A percentile compares a stretch with the other conserved stretches of the same genome.
Evolutionary conservation across 2,113 vertebrate genomes (phyloP).

Genomic region (Natator depressus): DNA sequence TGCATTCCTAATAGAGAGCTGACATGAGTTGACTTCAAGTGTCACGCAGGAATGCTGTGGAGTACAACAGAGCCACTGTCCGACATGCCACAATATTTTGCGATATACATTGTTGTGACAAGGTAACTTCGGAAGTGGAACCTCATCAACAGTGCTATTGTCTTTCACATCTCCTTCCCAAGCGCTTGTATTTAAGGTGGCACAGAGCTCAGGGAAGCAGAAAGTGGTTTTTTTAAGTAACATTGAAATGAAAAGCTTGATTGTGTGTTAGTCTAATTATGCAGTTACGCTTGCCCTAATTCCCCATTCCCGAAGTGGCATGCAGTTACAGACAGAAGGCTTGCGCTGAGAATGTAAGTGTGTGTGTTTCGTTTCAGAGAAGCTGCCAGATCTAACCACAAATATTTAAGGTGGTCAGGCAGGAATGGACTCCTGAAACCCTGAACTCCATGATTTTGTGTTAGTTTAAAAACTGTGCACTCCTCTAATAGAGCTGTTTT

Average conservation of each 20-base stretch:
- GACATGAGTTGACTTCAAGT: background rate
- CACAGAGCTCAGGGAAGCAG: slow-evolving; percentile 9
- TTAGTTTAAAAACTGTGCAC: slow-evolving; percentile 57
- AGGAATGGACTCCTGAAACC: slow-evolving; percentile 81
- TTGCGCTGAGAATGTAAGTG: slow-evolving; percentile 73
- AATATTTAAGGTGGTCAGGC: slow-evolving; percentile 90
- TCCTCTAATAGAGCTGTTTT: slow-evolving; percentile 62
- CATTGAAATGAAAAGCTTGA: slow-evolving; percentile 78
- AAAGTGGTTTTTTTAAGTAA: slow-evolving; percentile 49
- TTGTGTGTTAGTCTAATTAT: slow-evolving; percentile 78
- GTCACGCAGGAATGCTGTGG: background rate
- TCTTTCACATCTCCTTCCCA: slow-evolving; percentile 19
- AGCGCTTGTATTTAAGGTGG: slow-evolving; percentile 32
- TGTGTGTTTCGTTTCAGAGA: slow-evolving; percentile 80
- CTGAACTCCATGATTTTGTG: slow-evolving; percentile 54
- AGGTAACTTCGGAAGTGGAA: background rate
- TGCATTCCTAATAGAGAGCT: background rate
- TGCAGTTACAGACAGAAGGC: slow-evolving; percentile 78
- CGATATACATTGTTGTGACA: background rate
- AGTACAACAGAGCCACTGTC: background rate
- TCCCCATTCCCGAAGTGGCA: slow-evolving; percentile 76
- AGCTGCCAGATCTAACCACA: slow-evolving; percentile 89
- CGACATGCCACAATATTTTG: background rate
- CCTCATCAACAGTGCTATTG: slow-evolving; percentile 2
- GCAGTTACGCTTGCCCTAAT: slow-evolving; percentile 68